Base-by-base conservation (phyloP, 2,797 vertebrate species). In the Hipposideros larvatus region DNA sequence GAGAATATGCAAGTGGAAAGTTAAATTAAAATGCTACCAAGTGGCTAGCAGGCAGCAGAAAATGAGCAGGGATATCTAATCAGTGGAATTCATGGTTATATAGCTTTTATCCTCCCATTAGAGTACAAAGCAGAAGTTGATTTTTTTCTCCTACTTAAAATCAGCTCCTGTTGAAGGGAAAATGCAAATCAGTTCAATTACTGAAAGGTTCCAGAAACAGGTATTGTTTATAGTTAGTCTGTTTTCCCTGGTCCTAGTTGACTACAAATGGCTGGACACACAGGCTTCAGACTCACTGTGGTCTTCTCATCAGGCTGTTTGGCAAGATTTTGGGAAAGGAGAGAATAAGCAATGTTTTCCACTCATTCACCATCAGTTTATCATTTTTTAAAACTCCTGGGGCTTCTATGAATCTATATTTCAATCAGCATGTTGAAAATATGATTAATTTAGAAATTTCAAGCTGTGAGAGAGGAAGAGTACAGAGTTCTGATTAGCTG, bases 11-110 rank as follows among this genome's bases (percentile, higher is more conserved):
- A 92, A 61, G 96, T 85, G 95, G 59, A 97, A 70, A 91, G 77
- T 97, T 96, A 77, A 88, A 97, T 92, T 96, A 96, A 97, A 98
- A 97, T 90, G 91, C 59, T 98, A 85, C 95, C 96, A 96, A 98
- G 63, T 96, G 96, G 55, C 94, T 97, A 97, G 87, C 87, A 75
- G 70, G 96, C 82, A 71, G 93, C 98, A 97, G 96, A 79, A 98
- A 95, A 97, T 86, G 93, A 95, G 91, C 95, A 97, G 93, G 85
- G 66, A 41, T 93, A 90, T 95, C 89, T 94, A 95, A 97, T 97
- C 94, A 89, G 91, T 92, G 94, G 97, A 97, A 98, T 96, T 96
- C 96, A 97, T 93, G 88, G 28, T 91, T 97, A 68, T 97, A 96
- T 96, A 85, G 90, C 97, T 98, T 98, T 92, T 90, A 96, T 89